phyloP scores from a whole-genome alignment of 2,888 invertebrate species.

The Trissolcus brochymenae region DNA sequence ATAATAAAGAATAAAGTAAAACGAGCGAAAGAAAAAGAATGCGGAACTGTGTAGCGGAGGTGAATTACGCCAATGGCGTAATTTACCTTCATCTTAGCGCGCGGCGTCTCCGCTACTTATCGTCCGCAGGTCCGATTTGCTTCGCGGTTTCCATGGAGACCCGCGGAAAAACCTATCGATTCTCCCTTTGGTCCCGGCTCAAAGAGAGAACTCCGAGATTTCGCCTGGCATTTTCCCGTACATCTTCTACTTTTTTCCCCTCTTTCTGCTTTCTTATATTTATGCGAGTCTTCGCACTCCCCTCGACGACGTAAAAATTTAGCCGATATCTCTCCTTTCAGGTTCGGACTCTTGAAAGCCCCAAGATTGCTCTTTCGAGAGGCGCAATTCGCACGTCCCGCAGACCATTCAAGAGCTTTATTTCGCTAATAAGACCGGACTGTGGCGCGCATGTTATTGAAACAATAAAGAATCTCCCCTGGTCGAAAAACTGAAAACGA shows the following conservation, averaged over 20 bases:
- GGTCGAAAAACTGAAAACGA: conserved; percentile 67
- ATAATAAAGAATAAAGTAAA: conserved; percentile 26
- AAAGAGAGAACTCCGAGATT: conserved; percentile 69
- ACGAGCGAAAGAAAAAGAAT: conserved; percentile 31
- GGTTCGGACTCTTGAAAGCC: conserved; percentile 40
- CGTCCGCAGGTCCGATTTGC: conserved; percentile 72
- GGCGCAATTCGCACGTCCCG: conserved; percentile 50
- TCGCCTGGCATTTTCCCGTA: conserved; percentile 48
- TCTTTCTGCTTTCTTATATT: conserved; percentile 34
- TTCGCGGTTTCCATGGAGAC: conserved; percentile 76
- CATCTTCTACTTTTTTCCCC: conserved; percentile 45
- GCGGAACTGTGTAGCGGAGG: conserved; percentile 42
- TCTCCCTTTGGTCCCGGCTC: conserved; percentile 74
- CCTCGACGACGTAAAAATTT: conserved; percentile 31
- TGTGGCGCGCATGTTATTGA: conserved; percentile 74
- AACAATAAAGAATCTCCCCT: conserved; percentile 76
- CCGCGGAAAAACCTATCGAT: conserved; percentile 76
- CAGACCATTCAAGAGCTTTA: conserved; percentile 75
- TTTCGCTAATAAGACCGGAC: conserved; percentile 76
- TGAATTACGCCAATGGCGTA: conserved; percentile 62
- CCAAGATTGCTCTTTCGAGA: conserved; percentile 44
- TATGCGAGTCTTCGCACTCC: conserved; percentile 48
- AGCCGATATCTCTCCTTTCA: conserved; percentile 41
- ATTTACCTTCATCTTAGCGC: conserved; percentile 67
- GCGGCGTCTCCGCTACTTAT: conserved; percentile 70